Percentiles rank a stretch among this genome's conserved stretches.
phyloP scores from a whole-genome alignment of 2,797 vertebrate genomes.

The Lithobates sylvaticus region DNA sequence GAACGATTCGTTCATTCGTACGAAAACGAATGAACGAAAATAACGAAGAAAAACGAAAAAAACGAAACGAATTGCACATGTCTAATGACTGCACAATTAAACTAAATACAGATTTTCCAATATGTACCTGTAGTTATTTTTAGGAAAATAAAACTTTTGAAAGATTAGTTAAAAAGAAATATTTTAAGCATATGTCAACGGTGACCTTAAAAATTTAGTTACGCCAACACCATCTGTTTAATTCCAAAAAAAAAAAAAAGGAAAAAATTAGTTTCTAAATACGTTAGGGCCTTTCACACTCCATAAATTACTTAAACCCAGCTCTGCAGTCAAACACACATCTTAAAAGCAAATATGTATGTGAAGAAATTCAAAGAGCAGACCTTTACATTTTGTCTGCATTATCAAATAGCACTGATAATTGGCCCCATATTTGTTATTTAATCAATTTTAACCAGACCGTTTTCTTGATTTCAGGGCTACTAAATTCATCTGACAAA shows the following conservation, averaged over 20 bases:
- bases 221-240: background rate
- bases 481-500: constrained; percentile 61
- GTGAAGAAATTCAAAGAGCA: constrained; percentile 54
- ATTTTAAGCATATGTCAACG: constrained; percentile 3
- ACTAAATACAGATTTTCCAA: too few species aligned
- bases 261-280: background rate
- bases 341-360: constrained; percentile 50
- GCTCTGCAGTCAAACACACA: background rate
- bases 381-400: constrained; percentile 37
- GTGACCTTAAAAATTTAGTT: background rate
- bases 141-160: too few species aligned
- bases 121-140: too few species aligned
- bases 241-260: background rate
- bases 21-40: too few species aligned
- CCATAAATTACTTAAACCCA: constrained; percentile 18
- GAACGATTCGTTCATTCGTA: too few species aligned
- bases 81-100: too few species aligned
- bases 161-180: too few species aligned
- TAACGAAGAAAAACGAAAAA: too few species aligned
- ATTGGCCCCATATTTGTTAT: constrained; percentile 61
- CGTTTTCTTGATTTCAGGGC: constrained; percentile 30
- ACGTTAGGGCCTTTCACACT: constrained; percentile 10
- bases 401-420: constrained; percentile 56
- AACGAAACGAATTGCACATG: too few species aligned
- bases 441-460: constrained; percentile 57